These are phyloP conservation scores for Molanna angustata DNA, from an alignment of 2,888 invertebrate genomes.

Conservation along the genomic window DNA sequence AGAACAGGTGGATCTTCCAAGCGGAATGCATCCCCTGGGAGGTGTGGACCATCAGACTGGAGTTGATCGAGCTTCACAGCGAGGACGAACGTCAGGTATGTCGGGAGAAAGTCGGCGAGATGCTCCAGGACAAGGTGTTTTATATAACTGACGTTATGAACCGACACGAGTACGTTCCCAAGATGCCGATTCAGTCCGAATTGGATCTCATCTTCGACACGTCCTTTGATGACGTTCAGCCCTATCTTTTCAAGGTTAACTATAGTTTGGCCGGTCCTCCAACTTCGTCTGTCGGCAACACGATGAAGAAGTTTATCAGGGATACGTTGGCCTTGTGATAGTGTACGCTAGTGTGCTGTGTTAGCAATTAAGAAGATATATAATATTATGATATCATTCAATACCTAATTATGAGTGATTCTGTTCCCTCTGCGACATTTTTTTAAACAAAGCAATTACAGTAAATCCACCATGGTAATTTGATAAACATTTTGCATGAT, in stretches of 20 bases:
- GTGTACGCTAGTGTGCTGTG: no score
- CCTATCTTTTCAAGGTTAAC: conserved; percentile 92
- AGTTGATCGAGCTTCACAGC: conserved; percentile 79
- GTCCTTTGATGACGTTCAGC: conserved; percentile 89
- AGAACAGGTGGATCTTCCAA: conserved; percentile 85
- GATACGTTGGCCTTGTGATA: conserved; percentile 79
- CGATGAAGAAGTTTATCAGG: conserved; percentile 85
- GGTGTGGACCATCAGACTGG: conserved; percentile 93
- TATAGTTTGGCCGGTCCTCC: conserved; percentile 78
- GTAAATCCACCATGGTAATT: no score
- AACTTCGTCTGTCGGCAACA: conserved; percentile 78
- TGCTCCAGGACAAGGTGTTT: conserved; percentile 89
- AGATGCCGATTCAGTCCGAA: conserved; percentile 91
- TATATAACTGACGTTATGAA: conserved; percentile 96
- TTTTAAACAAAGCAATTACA: no score
- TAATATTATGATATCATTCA: no score
- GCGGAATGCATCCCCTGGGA: conserved; percentile 97
- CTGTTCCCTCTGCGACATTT: no score
- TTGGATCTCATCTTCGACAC: conserved; percentile 94
- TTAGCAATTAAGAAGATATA: no score
- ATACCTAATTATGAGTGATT: no score
- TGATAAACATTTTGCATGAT: no score
- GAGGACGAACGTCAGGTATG: conserved; percentile 86
- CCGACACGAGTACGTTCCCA: conserved; percentile 92
- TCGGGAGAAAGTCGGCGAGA: conserved; percentile 83